Conservation (phyloP, 2,113 vertebrate genomes). For the Zootoca vivipara region DNA sequence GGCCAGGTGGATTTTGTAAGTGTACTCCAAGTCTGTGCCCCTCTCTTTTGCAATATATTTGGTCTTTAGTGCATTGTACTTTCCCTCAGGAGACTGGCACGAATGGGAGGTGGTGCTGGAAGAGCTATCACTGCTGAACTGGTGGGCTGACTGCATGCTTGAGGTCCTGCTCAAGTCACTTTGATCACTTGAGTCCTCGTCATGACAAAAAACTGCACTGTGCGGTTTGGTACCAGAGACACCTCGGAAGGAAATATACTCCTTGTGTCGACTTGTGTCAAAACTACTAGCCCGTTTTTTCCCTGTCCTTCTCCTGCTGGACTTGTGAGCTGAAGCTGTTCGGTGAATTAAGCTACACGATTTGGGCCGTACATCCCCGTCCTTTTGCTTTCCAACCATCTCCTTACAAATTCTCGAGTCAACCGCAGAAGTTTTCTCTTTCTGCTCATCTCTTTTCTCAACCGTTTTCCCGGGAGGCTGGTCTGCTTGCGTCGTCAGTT, state of each 20-base stretch:
- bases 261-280: conserved; percentile 92
- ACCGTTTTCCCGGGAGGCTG: conserved; percentile 63
- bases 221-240: conserved; percentile 88
- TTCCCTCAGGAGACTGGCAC: conserved; percentile 90
- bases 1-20: conserved; percentile 72
- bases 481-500: conserved; percentile 80
- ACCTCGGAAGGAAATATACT: conserved; percentile 86
- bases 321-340: conserved; percentile 79
- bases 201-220: conserved; percentile 87
- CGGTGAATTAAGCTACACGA: conserved; percentile 85
- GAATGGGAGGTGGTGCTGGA: conserved; percentile 92
- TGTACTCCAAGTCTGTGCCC: conserved; percentile 69
- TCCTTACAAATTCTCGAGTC: conserved; percentile 76
- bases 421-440: conserved; percentile 65
- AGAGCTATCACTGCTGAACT: conserved; percentile 93
- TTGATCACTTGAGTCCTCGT: conserved; percentile 96
- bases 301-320: conserved; percentile 84
- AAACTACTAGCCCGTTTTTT: conserved; percentile 98
- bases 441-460: conserved; percentile 71
- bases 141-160: conserved; percentile 90
- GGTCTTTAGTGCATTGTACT: conserved; percentile 83
- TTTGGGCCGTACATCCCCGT: conserved; percentile 81
- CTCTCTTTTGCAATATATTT: conserved; percentile 80
- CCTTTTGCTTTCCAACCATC: conserved; percentile 75
- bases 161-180: conserved; percentile 95